phyloP scores from a whole-genome alignment of 2,797 vertebrate genomes.

The Acipenser ruthenus region DNA sequence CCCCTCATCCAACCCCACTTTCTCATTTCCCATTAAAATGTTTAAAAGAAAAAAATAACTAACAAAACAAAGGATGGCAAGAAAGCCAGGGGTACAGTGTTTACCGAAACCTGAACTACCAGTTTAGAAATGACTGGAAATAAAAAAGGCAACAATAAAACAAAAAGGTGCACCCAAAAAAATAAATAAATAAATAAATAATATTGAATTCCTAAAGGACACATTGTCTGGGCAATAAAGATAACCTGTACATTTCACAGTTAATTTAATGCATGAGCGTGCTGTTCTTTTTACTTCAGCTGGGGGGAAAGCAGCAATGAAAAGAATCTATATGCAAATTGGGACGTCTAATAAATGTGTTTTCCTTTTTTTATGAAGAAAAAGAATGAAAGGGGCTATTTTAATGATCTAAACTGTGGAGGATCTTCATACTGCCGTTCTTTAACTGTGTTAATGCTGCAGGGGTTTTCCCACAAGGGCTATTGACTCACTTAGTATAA shows the following conservation, averaged over 20 bases:
- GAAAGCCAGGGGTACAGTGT: constrained; percentile 19
- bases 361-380: no score
- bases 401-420: no score
- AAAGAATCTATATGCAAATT: constrained; percentile 55
- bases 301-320: constrained; percentile 46
- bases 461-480: no score
- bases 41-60: constrained; percentile 28
- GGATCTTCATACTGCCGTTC: no score
- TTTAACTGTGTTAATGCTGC: no score
- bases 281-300: constrained; percentile 53
- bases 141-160: constrained; percentile 30
- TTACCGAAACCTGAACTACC: constrained; percentile 32
- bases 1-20: not conserved
- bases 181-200: constrained; percentile 21
- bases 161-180: constrained; percentile 38
- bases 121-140: constrained; percentile 45
- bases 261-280: constrained; percentile 81
- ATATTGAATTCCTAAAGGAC: constrained; percentile 33
- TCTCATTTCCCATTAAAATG: not conserved
- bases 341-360: no score
- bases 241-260: constrained; percentile 79
- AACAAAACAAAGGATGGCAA: constrained; percentile 21
- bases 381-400: no score
- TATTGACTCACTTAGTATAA: no score
- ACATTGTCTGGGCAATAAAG: constrained; percentile 79